Conservation (phyloP, 2,888 invertebrate genomes). For the Xylota segnis region DNA sequence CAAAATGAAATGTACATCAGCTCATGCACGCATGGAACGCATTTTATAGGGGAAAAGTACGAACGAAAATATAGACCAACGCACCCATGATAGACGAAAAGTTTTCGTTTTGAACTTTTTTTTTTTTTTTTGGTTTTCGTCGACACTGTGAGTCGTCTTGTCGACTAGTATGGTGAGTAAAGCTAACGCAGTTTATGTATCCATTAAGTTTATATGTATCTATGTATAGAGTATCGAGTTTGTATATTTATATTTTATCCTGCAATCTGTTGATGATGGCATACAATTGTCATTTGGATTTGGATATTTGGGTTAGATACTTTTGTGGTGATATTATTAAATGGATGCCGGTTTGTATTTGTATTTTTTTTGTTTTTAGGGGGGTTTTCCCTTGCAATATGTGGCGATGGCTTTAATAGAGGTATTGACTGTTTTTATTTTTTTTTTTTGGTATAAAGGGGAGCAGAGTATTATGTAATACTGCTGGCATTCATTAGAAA, state of each 20-base stretch:
- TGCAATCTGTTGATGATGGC: conserved; percentile 61
- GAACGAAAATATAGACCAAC: conserved; percentile 26
- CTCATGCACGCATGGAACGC: conserved; percentile 30
- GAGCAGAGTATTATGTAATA: background rate
- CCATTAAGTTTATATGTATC: conserved; percentile 10
- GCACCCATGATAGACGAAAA: conserved; percentile 16
- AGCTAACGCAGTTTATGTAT: conserved; percentile 31
- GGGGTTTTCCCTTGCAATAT: background rate
- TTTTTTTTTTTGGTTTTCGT: conserved; percentile 11
- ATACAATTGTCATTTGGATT: conserved; percentile 62
- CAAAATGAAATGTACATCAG: conserved; percentile 5
- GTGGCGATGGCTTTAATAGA: background rate
- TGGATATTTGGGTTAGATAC: conserved; percentile 57
- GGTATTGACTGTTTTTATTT: too few relatives aligned
- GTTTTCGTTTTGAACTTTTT: conserved; percentile 6
- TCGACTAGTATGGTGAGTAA: conserved; percentile 48
- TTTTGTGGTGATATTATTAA: conserved; percentile 45
- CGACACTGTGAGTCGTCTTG: conserved; percentile 19
- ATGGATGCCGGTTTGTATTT: conserved; percentile 42
- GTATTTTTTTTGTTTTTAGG: conserved; percentile 12
- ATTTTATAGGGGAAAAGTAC: conserved; percentile 42
- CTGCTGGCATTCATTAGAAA: background rate
- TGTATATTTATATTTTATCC: conserved; percentile 38
- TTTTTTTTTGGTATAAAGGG: background rate
- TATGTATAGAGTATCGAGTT: background rate